Evolutionary conservation across 2,888 invertebrate genomes (phyloP).

Genomic region (Dolichomitus sp.): DNA sequence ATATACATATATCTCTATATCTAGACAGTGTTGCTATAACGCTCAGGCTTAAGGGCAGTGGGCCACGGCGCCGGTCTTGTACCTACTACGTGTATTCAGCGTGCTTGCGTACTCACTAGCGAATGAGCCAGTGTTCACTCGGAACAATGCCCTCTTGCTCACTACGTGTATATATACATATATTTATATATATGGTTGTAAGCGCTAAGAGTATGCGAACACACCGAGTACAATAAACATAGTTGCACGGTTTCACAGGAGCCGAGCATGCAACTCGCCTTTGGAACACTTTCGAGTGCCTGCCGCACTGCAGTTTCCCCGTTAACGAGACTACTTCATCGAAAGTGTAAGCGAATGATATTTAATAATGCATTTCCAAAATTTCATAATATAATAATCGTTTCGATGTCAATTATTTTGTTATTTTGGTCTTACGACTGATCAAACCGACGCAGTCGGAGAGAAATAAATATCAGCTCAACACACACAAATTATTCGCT

Average conservation of each 20-base stretch:
- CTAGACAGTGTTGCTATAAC: slow-evolving; percentile 50
- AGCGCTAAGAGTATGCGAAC: not conserved
- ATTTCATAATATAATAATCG: slow-evolving; percentile 2
- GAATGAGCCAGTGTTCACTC: slow-evolving; percentile 46
- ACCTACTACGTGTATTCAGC: slow-evolving; percentile 35
- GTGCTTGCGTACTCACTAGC: slow-evolving; percentile 12
- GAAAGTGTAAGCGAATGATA: not conserved
- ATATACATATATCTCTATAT: slow-evolving; percentile 36
- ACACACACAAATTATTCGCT: not conserved
- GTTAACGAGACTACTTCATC: slow-evolving; percentile 26
- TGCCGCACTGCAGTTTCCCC: slow-evolving; percentile 50
- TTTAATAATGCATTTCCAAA: not conserved
- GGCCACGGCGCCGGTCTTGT: slow-evolving; percentile 68
- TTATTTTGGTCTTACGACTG: not conserved
- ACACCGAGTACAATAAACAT: slow-evolving; percentile 13
- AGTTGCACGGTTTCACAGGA: slow-evolving; percentile 7
- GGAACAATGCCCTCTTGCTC: slow-evolving; percentile 55
- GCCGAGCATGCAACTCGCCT: slow-evolving; percentile 25
- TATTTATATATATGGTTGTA: slow-evolving; percentile 1
- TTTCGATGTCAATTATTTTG: not conserved
- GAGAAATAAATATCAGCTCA: not conserved
- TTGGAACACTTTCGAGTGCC: not conserved
- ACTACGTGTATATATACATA: slow-evolving; percentile 1
- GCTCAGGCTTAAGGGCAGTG: slow-evolving; percentile 74
- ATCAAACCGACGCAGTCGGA: not conserved